Conservation (phyloP, 2,113 vertebrate genomes). For the Pelecanoides urinatrix region DNA sequence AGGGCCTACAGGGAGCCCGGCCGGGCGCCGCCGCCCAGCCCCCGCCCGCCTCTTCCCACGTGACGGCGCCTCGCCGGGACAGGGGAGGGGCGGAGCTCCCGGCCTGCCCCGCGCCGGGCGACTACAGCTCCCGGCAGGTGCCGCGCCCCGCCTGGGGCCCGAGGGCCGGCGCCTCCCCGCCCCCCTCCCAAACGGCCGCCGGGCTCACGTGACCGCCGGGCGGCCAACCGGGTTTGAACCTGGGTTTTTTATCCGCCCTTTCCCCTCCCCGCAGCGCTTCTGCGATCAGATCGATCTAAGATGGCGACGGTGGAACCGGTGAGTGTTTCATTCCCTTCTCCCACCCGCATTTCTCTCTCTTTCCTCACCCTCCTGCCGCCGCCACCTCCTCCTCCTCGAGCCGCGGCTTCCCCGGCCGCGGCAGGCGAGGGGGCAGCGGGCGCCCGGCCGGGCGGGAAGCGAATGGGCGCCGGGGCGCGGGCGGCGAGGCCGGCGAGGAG, state of each 20-base stretch:
- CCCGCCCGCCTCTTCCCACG: background rate
- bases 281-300: slow-evolving; percentile 80
- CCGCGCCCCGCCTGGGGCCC: background rate
- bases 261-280: slow-evolving; percentile 70
- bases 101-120: background rate
- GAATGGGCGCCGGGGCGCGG: too few species aligned
- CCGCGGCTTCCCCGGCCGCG: too few species aligned
- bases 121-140: slow-evolving; percentile 71
- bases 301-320: slow-evolving; percentile 96
- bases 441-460: too few species aligned
- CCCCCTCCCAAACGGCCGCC: slow-evolving; percentile 40
- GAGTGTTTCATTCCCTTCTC: slow-evolving; percentile 74
- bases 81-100: background rate
- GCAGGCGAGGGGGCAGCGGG: too few species aligned
- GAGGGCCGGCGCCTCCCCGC: background rate
- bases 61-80: background rate
- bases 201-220: slow-evolving; percentile 59
- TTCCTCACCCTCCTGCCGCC: background rate
- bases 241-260: slow-evolving; percentile 53
- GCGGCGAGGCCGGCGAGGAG: too few species aligned
- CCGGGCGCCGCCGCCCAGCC: too few species aligned
- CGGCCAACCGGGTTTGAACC: slow-evolving; percentile 77
- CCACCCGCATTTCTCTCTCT: background rate
- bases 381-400: background rate
- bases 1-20: too few species aligned